Conservation (phyloP, 1,140 invertebrate genomes). For the Zaprionus vittiger region DNA sequence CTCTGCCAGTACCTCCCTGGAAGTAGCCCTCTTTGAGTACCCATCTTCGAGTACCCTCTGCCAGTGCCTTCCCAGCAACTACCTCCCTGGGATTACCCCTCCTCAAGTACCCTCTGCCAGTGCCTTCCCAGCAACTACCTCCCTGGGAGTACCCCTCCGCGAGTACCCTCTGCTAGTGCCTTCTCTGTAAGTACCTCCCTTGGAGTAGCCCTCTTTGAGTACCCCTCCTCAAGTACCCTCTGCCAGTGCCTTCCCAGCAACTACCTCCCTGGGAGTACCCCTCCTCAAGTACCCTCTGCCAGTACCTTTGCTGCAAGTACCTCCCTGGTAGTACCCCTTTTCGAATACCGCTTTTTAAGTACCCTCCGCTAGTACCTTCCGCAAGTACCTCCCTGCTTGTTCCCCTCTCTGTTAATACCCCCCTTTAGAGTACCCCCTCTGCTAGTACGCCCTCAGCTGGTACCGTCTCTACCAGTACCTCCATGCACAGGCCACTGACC, state of each 20-base stretch:
- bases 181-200: no score
- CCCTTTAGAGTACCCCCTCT: background rate
- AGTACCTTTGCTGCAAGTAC: no score
- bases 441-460: background rate
- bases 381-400: no score
- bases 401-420: background rate
- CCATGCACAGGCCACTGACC: constrained; percentile 55
- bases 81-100: no score
- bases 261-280: background rate
- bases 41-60: background rate
- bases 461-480: constrained; percentile 2
- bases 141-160: background rate
- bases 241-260: no score
- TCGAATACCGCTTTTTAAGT: no score
- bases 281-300: background rate
- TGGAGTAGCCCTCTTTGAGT: no score
- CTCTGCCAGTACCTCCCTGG: background rate
- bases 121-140: background rate
- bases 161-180: background rate
- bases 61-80: background rate
- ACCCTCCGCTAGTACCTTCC: no score
- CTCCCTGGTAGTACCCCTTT: no score
- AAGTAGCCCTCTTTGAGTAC: background rate
- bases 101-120: background rate
- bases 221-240: background rate